Evolutionary conservation across 2,797 vertebrate genomes (phyloP).

Genomic region (Pangasius djambal): DNA sequence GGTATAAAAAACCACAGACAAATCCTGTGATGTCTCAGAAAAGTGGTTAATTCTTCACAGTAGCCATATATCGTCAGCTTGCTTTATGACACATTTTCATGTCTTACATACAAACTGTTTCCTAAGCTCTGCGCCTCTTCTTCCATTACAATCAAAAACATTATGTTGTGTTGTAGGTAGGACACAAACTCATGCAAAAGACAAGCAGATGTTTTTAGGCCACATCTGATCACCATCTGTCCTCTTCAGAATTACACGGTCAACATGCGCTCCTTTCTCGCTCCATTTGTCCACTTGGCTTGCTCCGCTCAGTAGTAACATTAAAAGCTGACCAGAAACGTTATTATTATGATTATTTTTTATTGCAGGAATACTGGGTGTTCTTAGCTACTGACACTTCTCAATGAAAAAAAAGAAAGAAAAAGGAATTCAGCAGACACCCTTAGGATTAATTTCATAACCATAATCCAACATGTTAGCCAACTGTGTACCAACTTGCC

Average conservation of each 20-base stretch:
- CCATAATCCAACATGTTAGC: background rate
- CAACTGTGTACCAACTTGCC: background rate
- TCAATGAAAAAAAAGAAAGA: background rate
- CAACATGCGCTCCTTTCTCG: background rate
- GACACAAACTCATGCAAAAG: constrained; percentile 11
- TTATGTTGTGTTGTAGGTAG: background rate
- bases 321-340: background rate
- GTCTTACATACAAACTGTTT: background rate
- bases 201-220: constrained; percentile 24
- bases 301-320: background rate
- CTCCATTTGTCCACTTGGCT: background rate
- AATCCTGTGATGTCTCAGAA: background rate
- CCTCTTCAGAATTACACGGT: constrained; percentile 1
- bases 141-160: background rate
- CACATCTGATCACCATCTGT: constrained; percentile 27
- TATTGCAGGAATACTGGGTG: background rate
- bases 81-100: background rate
- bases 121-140: background rate
- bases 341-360: background rate
- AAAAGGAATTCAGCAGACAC: background rate
- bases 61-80: background rate
- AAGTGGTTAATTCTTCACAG: background rate
- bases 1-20: background rate
- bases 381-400: background rate
- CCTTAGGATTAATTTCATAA: background rate